Evolutionary conservation across 1,140 invertebrate species (phyloP), one percentile per base, ranked within the genome.

Genomic region (Lineus longissimus): DNA sequence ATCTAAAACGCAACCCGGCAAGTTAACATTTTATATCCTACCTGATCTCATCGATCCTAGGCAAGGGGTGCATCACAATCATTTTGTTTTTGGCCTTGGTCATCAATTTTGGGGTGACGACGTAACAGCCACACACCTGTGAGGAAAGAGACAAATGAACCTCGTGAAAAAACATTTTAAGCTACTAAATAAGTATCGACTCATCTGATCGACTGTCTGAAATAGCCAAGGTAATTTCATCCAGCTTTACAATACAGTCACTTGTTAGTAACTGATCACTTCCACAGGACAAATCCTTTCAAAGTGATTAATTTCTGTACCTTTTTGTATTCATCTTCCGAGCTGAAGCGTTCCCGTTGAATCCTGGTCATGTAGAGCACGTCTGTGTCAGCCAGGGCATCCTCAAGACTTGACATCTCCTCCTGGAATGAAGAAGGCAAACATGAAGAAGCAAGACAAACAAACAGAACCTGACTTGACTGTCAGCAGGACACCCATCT

Each of bases 351-450:
- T 83, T 99, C 97, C 30, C 89, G 87, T 79, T 99, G 97, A 71
- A 99, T 97, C 66, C 97, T 86, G 0, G 97, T 99, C 90, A 98
- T 95, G 72, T 99, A 99, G 1, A 99, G 78, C 17, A 99, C 95
- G 84, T 99, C 97, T 4, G 95, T 97, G 59, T 94, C 92, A 0
- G 88, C 87, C 9, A 99, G 78, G 15, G 91, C 93, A 47, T 91
- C 88, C 78, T 97, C 91, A 45, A 99, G 81, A 19, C 78, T 85
- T 1, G 76, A 76, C 67, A 86, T 91, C 55, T 88, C 86, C 60
- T 86, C 84, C 80, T 92, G 70, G 19, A 66, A 55, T 25, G 62
- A 60, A 55, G 51, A 64, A 64, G 2, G 27, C 27, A 41, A 19
- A 2, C 31, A 7, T 41, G 2, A 1, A 41, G 6, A 13, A 27